Evolutionary conservation across 2,797 vertebrate species (phyloP), one percentile per base, ranked within the genome.

Genomic region (Lagodon rhomboides): DNA sequence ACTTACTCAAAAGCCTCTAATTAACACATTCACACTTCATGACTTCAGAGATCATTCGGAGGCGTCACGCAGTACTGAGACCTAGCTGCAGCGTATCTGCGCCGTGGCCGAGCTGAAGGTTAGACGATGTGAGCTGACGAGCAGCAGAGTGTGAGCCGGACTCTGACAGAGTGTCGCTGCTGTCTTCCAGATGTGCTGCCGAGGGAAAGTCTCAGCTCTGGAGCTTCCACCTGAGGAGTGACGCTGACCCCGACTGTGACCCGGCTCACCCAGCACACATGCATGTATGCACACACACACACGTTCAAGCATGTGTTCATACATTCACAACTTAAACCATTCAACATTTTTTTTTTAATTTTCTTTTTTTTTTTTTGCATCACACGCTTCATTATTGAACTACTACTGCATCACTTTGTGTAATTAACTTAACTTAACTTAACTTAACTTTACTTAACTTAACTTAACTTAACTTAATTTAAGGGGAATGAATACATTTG

Each of bases 161-260:
- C 59, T 30, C 75, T 49, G 47, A 53, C 72, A 61, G 43, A 66
- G 59, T 0, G 62, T 60, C 75, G 44, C 67, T 85, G 75, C 92
- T 93, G 91, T 73, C 18, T 55, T 85, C 92, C 94, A 95, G 91
- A 94, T 94, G 93, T 94, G 89, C 85, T 89, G 91, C 69, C 65
- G 84, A 91, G 82, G 76, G 91, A 93, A 55, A 16, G 47, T 67
- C 86, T 93, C 79, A 88, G 67, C 86, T 79, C 80, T 70, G 76
- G 59, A 81, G 86, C 84, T 69, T 81, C 80, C 65, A 73, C 55
- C 74, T 78, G 83, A 73, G 74, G 79, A 87, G 68, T 84, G 85
- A 91, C 73, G 76, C 61, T 49, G 50, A 86, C 80, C 74, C 77
- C 79, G 82, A 86, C 77, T 87, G 80, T 68, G 88, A 76, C 75